Evolutionary conservation across 37 sponge, comb jelly and placozoan species (phyloP).

Genomic region (Amphimedon queenslandica): DNA sequence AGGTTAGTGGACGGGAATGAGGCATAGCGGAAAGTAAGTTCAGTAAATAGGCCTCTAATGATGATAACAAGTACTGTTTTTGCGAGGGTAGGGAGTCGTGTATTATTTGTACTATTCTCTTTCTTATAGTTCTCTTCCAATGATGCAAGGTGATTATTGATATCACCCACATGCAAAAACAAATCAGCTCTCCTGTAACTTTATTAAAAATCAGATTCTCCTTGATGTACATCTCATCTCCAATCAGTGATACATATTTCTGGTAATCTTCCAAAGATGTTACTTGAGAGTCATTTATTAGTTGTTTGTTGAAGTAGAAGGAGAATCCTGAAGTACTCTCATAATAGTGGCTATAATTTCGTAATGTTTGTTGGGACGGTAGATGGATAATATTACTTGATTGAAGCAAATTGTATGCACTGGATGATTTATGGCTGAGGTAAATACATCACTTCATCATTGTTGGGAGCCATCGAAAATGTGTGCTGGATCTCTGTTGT

Average conservation of each 20-base stretch:
- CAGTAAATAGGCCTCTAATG: constrained; percentile 30
- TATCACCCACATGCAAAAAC: constrained; percentile 18
- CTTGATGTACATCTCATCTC: too few relatives aligned
- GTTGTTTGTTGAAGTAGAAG: constrained; percentile 10
- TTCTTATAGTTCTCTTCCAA: too few relatives aligned
- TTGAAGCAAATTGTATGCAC: too few relatives aligned
- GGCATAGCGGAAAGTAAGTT: constrained; percentile 30
- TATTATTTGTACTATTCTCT: too few relatives aligned
- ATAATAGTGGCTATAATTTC: constrained; percentile 28
- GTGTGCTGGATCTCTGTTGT: too few relatives aligned
- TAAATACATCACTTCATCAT: too few relatives aligned
- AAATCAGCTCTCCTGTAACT: too few relatives aligned
- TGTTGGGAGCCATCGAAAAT: too few relatives aligned
- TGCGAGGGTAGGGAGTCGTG: constrained; percentile 1
- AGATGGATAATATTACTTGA: too few relatives aligned
- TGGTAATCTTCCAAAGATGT: constrained; percentile 16
- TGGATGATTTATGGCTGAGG: too few relatives aligned
- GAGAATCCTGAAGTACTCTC: constrained; percentile 23
- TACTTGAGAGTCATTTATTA: constrained; percentile 13
- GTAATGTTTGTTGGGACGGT: constrained; percentile 30
- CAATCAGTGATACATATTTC: constrained; percentile 22
- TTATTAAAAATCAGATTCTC: too few relatives aligned
- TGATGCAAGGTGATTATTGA: constrained; percentile 18
- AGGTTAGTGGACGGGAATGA: constrained; percentile 24
- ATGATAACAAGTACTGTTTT: constrained; percentile 36